Evolutionary conservation across 2,113 vertebrate species (phyloP).

Genomic region (Etia nguti): DNA sequence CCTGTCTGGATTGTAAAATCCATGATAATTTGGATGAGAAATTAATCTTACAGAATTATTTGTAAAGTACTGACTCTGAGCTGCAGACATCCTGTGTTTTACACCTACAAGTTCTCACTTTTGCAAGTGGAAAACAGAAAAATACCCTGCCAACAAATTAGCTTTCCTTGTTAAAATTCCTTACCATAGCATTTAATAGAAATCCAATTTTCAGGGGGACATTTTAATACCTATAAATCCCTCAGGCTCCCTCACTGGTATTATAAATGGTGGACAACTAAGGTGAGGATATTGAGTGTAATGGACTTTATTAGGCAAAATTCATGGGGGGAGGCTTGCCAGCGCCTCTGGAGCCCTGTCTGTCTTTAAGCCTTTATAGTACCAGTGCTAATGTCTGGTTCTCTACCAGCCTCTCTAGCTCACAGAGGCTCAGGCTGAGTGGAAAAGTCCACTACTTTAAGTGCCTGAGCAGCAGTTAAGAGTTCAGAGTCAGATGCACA

Average conservation of each 20-base stretch:
- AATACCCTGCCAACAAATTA: constrained; percentile 39
- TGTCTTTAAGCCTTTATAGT: constrained; percentile 39
- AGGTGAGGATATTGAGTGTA: constrained; percentile 42
- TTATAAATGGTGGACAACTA: constrained; percentile 33
- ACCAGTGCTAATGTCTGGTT: constrained; percentile 35
- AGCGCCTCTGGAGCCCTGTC: constrained; percentile 34
- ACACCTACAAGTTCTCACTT: background rate
- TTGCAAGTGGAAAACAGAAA: constrained; percentile 26
- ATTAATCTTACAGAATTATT: background rate
- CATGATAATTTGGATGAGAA: background rate
- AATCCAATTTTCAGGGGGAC: constrained; percentile 62
- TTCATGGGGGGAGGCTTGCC: constrained; percentile 27
- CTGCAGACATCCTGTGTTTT: background rate
- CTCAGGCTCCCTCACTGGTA: constrained; percentile 3
- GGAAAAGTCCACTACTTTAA: constrained; percentile 38
- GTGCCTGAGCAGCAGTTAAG: constrained; percentile 6
- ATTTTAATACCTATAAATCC: constrained; percentile 64
- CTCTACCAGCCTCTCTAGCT: constrained; percentile 35
- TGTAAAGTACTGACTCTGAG: background rate
- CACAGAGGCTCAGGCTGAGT: constrained; percentile 28
- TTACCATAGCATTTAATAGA: constrained; percentile 62
- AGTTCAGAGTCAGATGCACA: constrained; percentile 16
- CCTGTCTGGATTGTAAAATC: background rate
- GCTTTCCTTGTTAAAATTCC: constrained; percentile 63
- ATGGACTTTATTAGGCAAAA: constrained; percentile 50